These are phyloP conservation scores for Tipula lateralis DNA, from an alignment of 2,888 invertebrate species.

Conservation along the genomic window DNA sequence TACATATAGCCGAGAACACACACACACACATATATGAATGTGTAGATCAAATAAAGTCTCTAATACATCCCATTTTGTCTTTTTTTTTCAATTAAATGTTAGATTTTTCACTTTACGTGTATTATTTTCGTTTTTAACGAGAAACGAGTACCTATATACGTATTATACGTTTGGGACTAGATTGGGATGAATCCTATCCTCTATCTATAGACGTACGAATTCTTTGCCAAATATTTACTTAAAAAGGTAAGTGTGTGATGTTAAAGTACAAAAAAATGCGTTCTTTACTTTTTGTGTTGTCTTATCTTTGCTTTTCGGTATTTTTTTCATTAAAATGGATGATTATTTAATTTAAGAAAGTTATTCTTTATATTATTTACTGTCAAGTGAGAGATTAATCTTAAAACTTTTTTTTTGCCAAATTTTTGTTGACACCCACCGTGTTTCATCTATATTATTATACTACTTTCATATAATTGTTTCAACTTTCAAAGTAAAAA, in stretches of 20 bases:
- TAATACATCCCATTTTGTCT: neutral
- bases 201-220: neutral
- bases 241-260: slow-evolving; percentile 19
- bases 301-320: neutral
- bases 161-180: neutral
- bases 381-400: slow-evolving; percentile 19
- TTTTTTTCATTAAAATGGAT: slow-evolving; percentile 24
- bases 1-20: too few species aligned
- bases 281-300: neutral
- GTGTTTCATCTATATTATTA: neutral
- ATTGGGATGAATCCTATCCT: neutral
- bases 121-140: too few species aligned
- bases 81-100: slow-evolving; percentile 7
- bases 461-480: too few species aligned
- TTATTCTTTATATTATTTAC: neutral
- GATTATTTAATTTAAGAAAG: neutral
- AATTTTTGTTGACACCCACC: neutral
- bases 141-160: too few species aligned
- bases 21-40: neutral
- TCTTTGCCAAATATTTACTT: slow-evolving; percentile 11
- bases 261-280: neutral
- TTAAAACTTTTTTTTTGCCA: neutral
- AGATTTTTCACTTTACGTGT: neutral
- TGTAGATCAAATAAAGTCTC: too few species aligned
- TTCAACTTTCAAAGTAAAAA: too few species aligned